Evolutionary conservation across 2,797 vertebrate genomes (phyloP).

Genomic region (Synaphobranchus kaupii): DNA sequence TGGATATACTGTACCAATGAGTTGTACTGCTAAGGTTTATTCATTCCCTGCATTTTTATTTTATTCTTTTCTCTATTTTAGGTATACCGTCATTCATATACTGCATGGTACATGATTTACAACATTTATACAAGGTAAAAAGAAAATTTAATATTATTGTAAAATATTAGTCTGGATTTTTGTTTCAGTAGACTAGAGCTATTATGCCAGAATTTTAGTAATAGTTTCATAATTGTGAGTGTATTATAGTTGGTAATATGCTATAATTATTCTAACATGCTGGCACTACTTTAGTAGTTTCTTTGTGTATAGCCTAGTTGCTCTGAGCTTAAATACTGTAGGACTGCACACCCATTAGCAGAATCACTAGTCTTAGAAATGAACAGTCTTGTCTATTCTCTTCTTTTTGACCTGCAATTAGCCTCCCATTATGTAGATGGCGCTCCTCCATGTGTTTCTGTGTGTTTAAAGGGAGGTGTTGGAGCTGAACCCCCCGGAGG

Average conservation of each 20-base stretch:
- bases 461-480: constrained; percentile 67
- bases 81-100: constrained; percentile 76
- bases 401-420: neutral
- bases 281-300: neutral
- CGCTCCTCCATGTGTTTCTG: neutral
- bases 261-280: neutral
- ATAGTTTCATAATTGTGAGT: too few relatives aligned
- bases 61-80: constrained; percentile 45
- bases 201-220: neutral
- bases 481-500: constrained; percentile 75
- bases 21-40: neutral
- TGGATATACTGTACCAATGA: neutral
- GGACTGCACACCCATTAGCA: neutral
- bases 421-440: neutral
- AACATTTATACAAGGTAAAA: constrained; percentile 75
- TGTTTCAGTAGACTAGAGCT: too few relatives aligned
- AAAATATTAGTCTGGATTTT: too few relatives aligned
- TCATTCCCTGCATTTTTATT: neutral
- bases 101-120: constrained; percentile 80
- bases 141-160: neutral
- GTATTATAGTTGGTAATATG: neutral
- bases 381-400: neutral
- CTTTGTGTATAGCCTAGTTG: neutral
- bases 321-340: neutral
- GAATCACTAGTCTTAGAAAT: neutral